Percentiles rank a stretch among this genome's conserved stretches.
phyloP scores from a whole-genome alignment of 30 jellyfish, hydroid and myxozoan species.

The Mastigias papua region DNA sequence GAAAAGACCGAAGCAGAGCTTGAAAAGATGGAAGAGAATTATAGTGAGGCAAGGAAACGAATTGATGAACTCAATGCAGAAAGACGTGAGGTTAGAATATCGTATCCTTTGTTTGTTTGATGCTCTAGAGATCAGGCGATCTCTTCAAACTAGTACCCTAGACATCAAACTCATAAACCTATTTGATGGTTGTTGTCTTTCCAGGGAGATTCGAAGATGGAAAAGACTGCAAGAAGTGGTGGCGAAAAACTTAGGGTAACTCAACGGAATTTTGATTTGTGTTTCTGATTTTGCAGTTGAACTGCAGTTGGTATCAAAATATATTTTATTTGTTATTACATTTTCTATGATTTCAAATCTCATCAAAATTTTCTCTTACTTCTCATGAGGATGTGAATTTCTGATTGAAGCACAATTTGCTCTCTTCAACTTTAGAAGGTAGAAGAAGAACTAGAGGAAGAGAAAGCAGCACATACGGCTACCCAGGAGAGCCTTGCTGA shows the following conservation, averaged over 20 bases:
- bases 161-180: too few relatives aligned
- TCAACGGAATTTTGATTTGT: too few relatives aligned
- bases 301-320: too few relatives aligned
- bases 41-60: conserved; percentile 29
- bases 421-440: conserved; percentile 15
- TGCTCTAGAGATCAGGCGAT: not conserved
- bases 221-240: conserved; percentile 24
- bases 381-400: too few relatives aligned
- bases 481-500: conserved; percentile 47
- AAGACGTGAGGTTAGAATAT: conserved; percentile 29
- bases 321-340: too few relatives aligned
- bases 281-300: too few relatives aligned
- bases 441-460: conserved; percentile 57
- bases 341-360: too few relatives aligned
- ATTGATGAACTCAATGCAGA: conserved; percentile 35
- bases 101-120: not conserved
- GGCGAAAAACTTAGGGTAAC: conserved; percentile 39
- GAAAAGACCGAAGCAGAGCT: conserved; percentile 66
- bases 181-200: too few relatives aligned
- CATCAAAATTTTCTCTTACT: too few relatives aligned
- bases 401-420: too few relatives aligned
- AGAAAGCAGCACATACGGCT: conserved; percentile 24
- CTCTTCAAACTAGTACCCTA: too few relatives aligned
- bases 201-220: conserved; percentile 33
- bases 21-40: conserved; percentile 29